Evolutionary conservation across 2,888 invertebrate species (phyloP).

Genomic region (Mactromeris polynyma): DNA sequence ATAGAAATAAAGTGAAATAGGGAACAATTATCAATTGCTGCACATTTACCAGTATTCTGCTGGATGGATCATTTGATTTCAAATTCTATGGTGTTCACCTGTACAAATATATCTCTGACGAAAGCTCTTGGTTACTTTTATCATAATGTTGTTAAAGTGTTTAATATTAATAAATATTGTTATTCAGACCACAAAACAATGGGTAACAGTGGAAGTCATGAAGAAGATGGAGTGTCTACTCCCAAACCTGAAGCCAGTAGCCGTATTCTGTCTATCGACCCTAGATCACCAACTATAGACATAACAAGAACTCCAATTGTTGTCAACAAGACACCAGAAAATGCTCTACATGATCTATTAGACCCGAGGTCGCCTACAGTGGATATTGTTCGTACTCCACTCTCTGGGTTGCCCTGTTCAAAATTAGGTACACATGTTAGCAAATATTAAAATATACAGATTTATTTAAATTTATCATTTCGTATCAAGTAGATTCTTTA

Average conservation of each 20-base stretch:
- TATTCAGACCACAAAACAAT: background rate
- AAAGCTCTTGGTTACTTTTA: no score
- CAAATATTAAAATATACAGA: no score
- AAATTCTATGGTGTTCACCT: no score
- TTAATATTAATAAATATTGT: background rate
- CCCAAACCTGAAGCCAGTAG: slow-evolving; percentile 53
- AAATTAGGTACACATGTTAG: no score
- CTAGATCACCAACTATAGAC: slow-evolving; percentile 77
- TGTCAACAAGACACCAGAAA: slow-evolving; percentile 78
- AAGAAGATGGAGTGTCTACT: slow-evolving; percentile 8
- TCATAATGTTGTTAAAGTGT: no score
- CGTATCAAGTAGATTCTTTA: no score
- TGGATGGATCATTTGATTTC: no score
- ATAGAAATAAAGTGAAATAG: no score
- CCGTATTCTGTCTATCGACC: slow-evolving; percentile 75
- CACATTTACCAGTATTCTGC: no score
- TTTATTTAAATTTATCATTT: no score
- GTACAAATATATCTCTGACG: no score
- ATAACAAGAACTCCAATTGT: slow-evolving; percentile 81
- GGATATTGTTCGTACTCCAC: slow-evolving; percentile 64
- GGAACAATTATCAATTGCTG: no score
- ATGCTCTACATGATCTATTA: slow-evolving; percentile 48
- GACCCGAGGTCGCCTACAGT: slow-evolving; percentile 70
- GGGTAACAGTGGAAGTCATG: slow-evolving; percentile 22
- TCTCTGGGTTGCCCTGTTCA: slow-evolving; percentile 8